These are phyloP conservation scores for Pipistrellus pygmaeus DNA, from an alignment of 2,797 vertebrate species.

Conservation along the genomic window DNA sequence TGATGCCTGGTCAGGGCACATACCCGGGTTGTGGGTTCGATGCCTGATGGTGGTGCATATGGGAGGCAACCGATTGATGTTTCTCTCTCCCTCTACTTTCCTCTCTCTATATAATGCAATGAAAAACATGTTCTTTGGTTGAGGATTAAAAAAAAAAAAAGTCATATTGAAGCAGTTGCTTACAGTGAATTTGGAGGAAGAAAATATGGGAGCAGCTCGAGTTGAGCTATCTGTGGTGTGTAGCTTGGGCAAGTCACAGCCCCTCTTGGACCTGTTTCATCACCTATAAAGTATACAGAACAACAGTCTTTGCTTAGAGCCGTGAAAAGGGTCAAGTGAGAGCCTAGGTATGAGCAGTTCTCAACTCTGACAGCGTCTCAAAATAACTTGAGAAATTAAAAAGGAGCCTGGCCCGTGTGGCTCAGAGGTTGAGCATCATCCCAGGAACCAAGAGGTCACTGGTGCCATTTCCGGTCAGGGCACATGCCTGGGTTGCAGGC, in stretches of 20 bases:
- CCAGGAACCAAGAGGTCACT: too few species aligned
- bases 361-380: conserved; percentile 10
- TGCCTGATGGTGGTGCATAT: neutral
- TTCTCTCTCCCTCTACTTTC: neutral
- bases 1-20: neutral
- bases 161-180: neutral
- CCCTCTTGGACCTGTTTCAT: neutral
- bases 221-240: neutral
- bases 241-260: neutral
- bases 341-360: neutral
- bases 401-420: neutral
- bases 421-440: too few species aligned
- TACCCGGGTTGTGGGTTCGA: neutral
- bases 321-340: neutral
- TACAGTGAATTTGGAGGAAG: neutral
- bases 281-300: conserved; percentile 11
- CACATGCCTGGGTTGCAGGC: too few species aligned
- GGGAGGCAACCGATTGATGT: neutral
- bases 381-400: neutral
- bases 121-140: neutral
- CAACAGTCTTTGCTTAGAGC: neutral
- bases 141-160: neutral
- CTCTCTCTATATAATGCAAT: neutral
- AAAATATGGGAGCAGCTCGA: neutral
- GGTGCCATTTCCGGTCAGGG: too few species aligned